Evolutionary conservation across 2,797 vertebrate species (phyloP), one percentile per base, ranked within the genome.

Genomic region (Ispidina picta): DNA sequence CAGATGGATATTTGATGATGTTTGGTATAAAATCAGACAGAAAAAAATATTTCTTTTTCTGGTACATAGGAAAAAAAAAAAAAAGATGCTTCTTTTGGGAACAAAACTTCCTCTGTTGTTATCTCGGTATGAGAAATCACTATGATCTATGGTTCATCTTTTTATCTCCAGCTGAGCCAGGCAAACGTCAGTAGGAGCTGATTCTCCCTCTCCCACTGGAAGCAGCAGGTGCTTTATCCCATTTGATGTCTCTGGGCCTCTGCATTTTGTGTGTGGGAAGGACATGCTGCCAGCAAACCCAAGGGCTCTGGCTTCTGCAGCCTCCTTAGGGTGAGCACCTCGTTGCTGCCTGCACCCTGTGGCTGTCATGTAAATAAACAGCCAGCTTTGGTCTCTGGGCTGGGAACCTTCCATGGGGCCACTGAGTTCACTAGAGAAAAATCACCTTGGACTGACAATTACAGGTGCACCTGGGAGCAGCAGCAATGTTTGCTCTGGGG

Each of bases 121-220:
- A 54, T 43, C 68, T 66, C 0, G 0, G 66, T 35, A 31, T 37
- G 60, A 86, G 85, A 90, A 87, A 90, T 78, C 43, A 44, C 28
- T 41, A 4, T 64, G 83, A 91, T 93, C 75, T 70, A 10, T 43
- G 51, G 72, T 55, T 90, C 49, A 69, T 78, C 48, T 62, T 66
- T 83, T 64, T 54, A 49, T 66, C 70, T 70, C 68, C 59, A 77
- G 59, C 85, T 82, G 80, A 93, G 89, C 48, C 60, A 66, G 64
- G 70, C 73, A 66, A 87, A 62, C 13, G 20, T 52, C 63, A 12
- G 78, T 56, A 77, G 31, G 43, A 83, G 59, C 31, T 63, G 60
- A 66, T 72, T 35, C 26, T 83, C 51, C 78, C 25, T 43, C 49
- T 73, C 43, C 65, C 26, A 2, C 18, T 64, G 58, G 48, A 77